Conservation (phyloP, 92 coral and sea anemone genomes). For the Heteractis magnifica region DNA sequence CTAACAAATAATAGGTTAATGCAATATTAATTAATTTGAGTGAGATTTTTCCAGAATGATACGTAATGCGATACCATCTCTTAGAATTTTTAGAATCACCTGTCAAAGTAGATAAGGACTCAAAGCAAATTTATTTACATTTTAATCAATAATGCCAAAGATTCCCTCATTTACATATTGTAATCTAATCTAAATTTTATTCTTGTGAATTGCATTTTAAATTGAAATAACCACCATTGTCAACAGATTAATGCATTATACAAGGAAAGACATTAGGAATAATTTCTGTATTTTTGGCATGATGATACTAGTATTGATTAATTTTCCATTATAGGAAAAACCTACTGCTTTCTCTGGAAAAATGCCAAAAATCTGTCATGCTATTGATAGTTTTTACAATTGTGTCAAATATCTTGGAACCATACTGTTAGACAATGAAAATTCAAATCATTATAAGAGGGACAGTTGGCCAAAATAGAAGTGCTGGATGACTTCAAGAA, state of each 20-base stretch:
- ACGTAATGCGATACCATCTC: neutral
- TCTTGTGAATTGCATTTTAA: neutral
- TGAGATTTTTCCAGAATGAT: neutral
- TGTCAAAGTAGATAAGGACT: neutral
- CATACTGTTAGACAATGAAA: neutral
- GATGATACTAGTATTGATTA: neutral
- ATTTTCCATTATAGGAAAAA: no score
- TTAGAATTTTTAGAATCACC: neutral
- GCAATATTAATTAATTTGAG: slow-evolving; percentile 4
- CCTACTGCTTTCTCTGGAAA: neutral
- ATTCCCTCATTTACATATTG: neutral
- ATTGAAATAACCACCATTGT: neutral
- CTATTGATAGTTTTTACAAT: neutral
- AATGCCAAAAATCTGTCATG: neutral
- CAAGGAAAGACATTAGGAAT: neutral
- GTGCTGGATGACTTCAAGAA: neutral
- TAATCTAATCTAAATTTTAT: neutral
- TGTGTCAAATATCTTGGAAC: neutral
- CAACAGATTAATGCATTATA: neutral
- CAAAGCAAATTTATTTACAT: neutral
- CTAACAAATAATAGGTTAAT: neutral
- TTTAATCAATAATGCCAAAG: neutral
- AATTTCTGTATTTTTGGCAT: neutral
- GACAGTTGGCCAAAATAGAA: neutral
- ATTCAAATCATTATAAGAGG: neutral